These are phyloP conservation scores for Sylvilagus floridanus DNA, from an alignment of 2,797 vertebrate genomes.

Conservation along the genomic window DNA sequence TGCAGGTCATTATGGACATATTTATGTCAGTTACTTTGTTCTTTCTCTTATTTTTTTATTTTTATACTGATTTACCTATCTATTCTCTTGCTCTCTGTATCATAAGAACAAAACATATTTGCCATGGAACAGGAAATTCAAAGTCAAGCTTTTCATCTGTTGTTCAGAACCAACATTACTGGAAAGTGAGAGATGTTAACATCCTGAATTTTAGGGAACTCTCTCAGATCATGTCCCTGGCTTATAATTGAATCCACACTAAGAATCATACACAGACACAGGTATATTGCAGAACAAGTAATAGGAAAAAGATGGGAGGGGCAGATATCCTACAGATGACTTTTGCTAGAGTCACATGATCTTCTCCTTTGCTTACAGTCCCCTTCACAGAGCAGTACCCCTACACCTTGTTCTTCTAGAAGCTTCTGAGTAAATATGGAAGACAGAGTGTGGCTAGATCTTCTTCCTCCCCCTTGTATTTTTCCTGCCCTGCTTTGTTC, in stretches of 20 bases:
- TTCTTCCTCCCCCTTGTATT: neutral
- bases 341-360: neutral
- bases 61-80: neutral
- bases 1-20: neutral
- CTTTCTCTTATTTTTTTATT: neutral
- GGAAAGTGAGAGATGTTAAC: neutral
- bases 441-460: neutral
- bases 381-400: neutral
- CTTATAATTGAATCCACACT: neutral
- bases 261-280: neutral
- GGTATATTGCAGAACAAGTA: neutral
- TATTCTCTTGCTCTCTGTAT: neutral
- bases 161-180: neutral
- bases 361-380: neutral
- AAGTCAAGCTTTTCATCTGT: neutral
- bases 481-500: neutral
- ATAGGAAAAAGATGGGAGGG: neutral
- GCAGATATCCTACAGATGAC: too few species aligned
- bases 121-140: conserved; percentile 12
- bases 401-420: neutral
- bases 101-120: neutral
- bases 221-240: neutral
- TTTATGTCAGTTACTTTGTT: neutral
- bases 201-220: neutral
- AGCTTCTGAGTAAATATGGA: neutral